Percentiles rank a stretch among this genome's conserved stretches.
Evolutionary conservation across 2,888 invertebrate genomes (phyloP).

Genomic region (Eupithecia subumbrata): DNA sequence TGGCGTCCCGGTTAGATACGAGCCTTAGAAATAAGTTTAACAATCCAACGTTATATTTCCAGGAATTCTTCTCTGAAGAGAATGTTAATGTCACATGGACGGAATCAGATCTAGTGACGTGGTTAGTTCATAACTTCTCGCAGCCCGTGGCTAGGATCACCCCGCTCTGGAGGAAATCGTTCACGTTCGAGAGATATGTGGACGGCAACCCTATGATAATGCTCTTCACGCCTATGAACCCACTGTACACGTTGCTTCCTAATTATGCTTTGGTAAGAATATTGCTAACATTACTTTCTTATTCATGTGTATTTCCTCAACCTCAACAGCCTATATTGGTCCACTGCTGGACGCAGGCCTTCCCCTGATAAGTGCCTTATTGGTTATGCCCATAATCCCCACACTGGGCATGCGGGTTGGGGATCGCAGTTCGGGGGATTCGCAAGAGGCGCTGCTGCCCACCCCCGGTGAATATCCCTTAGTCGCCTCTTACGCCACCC

Average conservation of each 20-base stretch:
- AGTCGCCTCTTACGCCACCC: too few species aligned
- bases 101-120: conserved; percentile 76
- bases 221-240: conserved; percentile 91
- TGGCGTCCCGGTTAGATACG: too few species aligned
- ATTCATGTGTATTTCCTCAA: too few species aligned
- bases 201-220: conserved; percentile 89
- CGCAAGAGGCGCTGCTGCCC: too few species aligned
- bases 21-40: not conserved
- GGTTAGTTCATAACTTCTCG: conserved; percentile 85
- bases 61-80: conserved; percentile 82
- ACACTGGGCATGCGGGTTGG: too few species aligned
- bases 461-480: too few species aligned
- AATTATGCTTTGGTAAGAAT: conserved; percentile 87
- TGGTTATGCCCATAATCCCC: too few species aligned
- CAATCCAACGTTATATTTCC: conserved; percentile 31
- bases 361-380: too few species aligned
- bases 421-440: too few species aligned
- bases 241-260: conserved; percentile 86
- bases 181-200: conserved; percentile 86
- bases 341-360: too few species aligned
- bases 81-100: conserved; percentile 63
- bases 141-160: conserved; percentile 87
- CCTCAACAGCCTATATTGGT: too few species aligned
- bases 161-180: conserved; percentile 89
- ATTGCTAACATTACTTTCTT: not conserved